Evolutionary conservation across 2,888 invertebrate species (phyloP), one percentile per base, ranked within the genome.

Genomic region (Luffia ferchaultella): DNA sequence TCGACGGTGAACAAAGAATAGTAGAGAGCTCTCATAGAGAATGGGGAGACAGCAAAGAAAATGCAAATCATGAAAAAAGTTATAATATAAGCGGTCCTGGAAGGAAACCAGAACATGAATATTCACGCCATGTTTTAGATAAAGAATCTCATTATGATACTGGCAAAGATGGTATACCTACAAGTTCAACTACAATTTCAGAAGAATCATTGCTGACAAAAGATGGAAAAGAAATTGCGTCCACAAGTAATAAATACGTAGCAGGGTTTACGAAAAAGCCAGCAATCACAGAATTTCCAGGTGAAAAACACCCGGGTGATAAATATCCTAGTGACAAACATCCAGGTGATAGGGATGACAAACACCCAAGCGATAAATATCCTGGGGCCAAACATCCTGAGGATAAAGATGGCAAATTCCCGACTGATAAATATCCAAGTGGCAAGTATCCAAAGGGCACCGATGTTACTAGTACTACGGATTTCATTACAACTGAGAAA

Each of bases 1-100:
- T 88, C 30, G 87, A 89, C 62, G 89, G 89, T 2, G 86, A 88
- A 63, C 87, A 89, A 67, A 71, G 77, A 53, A 71, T 88, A 41
- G 75, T 88, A 12, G 88, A 88, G 54, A 80, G 83, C 56, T 80
- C 86, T 55, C 86, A 86, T 49, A 83, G 87, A 61, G 88, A 89
- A 69, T 83, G 86, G 70, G 87, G 86, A 46, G 84, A 84, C 53
- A 85, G 73, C 60, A 76, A 85, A 59, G 79, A 82, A 46, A 76
- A 75, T 61, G 67, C 76, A 3, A 75, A 82, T 20, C 71, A 86
- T 55, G 88, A 89, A 63, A 80, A 80, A 57, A 82, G 86, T 57
- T 79, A 85, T 50, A 82, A 82, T 50, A 73, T 82, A 49, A 75
- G 74, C 58, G 88, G 88, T 2, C 85, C 87, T 17, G 85, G 83